Evolutionary conservation across 2,888 invertebrate species (phyloP), one percentile per base, ranked within the genome.

Genomic region (Fragum sueziense): DNA sequence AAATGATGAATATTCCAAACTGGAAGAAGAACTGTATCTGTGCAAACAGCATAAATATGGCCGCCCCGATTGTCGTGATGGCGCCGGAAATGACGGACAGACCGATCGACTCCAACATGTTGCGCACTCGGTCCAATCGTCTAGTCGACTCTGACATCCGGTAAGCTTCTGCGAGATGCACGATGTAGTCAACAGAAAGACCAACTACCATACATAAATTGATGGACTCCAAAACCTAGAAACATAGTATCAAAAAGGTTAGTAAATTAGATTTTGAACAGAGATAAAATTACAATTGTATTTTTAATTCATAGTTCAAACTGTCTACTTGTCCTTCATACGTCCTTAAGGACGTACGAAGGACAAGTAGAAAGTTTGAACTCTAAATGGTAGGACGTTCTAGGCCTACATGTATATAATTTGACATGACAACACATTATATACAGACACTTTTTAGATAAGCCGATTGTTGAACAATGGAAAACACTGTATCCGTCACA

Each of bases 41-140:
- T 27, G 88, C 87, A 78, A 89, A 89, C 20, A 90, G 70, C 86
- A 90, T 86, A 79, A 90, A 89, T 17, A 86, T 41, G 1, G 90
- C 88, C 4, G 90, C 88, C 0, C 90, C 90, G 33, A 90, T 85
- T 9, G 90, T 90, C 14, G 89, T 90, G 7, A 87, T 72, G 0
- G 90, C 90, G 4, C 90, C 90, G n/a, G 90, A 88, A 17, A 90
- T 61, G 33, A 90, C 88, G 1, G 90, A 90, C 1, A 89, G 84
- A 0, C 90, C 90, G 41, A 89, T 88, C 11, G 85, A 82, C 34
- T 86, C 82, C 14, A 90, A 72, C 85, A 88, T 87, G 70, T 87
- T 80, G 37, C 77, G 81, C 27, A 89, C 87, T 22, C 88, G 79
- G 47, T 86, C 87, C 54, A 79, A 70, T 37, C 90, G 83, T 51